These are phyloP conservation scores for Thyatira batis DNA, from an alignment of 2,888 invertebrate species.

Conservation along the genomic window DNA sequence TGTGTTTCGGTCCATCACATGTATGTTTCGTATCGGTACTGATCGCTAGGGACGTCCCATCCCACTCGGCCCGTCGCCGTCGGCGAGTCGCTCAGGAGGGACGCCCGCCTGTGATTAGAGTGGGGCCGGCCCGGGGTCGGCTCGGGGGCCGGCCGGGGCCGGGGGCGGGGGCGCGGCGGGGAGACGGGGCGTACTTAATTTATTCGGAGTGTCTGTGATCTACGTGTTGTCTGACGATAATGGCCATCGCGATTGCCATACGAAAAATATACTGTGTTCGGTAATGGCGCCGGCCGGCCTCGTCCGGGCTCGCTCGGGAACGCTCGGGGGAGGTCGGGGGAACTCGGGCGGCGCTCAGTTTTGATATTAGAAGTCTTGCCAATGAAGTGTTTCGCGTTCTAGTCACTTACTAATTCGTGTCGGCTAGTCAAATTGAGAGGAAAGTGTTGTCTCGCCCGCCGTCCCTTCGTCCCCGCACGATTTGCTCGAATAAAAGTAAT, in stretches of 20 bases:
- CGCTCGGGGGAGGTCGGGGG: neutral
- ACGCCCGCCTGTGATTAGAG: slow-evolving; percentile 6
- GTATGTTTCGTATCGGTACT: slow-evolving; percentile 25
- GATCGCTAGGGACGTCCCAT: slow-evolving; percentile 40
- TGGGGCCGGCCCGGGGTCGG: slow-evolving; percentile 18
- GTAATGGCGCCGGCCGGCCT: neutral
- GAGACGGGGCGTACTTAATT: slow-evolving; percentile 40
- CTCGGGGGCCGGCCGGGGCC: slow-evolving; percentile 20
- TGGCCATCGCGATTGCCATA: slow-evolving; percentile 51
- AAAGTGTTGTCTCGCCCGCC: slow-evolving; percentile 22
- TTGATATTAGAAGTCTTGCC: slow-evolving; percentile 65
- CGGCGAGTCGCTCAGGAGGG: slow-evolving; percentile 11
- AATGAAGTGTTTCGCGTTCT: slow-evolving; percentile 73
- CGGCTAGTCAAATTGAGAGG: slow-evolving; percentile 70
- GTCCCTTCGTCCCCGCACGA: slow-evolving; percentile 20
- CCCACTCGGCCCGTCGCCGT: slow-evolving; percentile 4
- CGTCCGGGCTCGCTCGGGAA: neutral
- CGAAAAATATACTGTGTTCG: slow-evolving; percentile 18
- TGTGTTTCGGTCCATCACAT: slow-evolving; percentile 61
- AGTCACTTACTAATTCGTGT: slow-evolving; percentile 77
- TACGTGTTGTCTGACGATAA: slow-evolving; percentile 33
- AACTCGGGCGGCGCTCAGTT: slow-evolving; percentile 8
- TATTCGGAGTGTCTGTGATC: slow-evolving; percentile 57
- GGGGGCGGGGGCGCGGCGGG: slow-evolving; percentile 19
- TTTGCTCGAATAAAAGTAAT: slow-evolving; percentile 25